Evolutionary conservation across 2,113 vertebrate species (phyloP), one percentile per base, ranked within the genome.

Genomic region (Jacana jacana): DNA sequence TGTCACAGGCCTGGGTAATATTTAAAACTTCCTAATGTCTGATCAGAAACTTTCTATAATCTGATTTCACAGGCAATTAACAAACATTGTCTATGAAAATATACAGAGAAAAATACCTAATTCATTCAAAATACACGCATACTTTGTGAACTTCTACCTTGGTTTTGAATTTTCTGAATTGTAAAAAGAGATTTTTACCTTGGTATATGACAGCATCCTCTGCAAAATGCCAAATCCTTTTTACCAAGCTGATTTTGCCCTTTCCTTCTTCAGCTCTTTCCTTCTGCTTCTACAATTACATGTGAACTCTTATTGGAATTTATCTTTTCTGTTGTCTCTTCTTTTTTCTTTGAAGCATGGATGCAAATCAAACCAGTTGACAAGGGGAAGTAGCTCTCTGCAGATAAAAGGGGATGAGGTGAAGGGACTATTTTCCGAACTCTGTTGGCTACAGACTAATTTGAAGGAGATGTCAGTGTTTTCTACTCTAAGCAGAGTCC

Each of bases 21-120:
- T 84, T 95, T 92, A 89, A 96, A 88, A 70, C 11, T 89, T 92
- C 86, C 81, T 48, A 42, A 85, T 80, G 72, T 81, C 86, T 54
- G 25, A 51, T 51, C 27, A 27, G 49, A 51, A 51, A 54, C 27
- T 30, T 54, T 17, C 52, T 54, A 54, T 54, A 54, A 54, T 30
- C 52, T 17, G 28, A 30, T 54, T 30, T 54, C 52, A 54, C 52
- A 86, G 35, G 40, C 33, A 42, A 63, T 44, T 52, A 40, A 37
- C 37, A 81, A 75, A 58, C 2, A 0, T 0, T 40, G 2, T 35
- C 10, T 57, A 17, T 69, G 49, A 73, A 77, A 89, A 86, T 13
- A 57, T 2, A 81, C 40, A 81, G 49, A 87, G 16, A 31, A 52
- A 79, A 57, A 84, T 48, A 93, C 14, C 7, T 85, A 58, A 81